Base-by-base conservation (phyloP, 2,113 vertebrate species). In the Deroptyus accipitrinus region DNA sequence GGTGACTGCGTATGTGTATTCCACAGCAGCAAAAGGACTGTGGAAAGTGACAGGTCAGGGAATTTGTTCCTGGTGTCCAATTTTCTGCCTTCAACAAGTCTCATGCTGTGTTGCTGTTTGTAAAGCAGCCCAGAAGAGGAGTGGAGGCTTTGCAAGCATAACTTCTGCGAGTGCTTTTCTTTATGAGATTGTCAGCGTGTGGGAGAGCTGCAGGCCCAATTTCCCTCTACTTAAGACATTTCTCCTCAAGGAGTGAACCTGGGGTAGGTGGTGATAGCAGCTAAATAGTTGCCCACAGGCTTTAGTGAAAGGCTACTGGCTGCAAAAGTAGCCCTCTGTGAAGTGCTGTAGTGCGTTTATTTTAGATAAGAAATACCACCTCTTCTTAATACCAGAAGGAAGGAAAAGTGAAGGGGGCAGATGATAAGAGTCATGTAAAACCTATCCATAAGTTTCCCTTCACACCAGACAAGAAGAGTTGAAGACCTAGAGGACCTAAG, bases 1-100 rank as follows among this genome's bases (percentile, higher is more conserved):
- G 0, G 23, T 35, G 74, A 25, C 66, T 1, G 2, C 15, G 0
- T 7, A 57, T 1, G 3, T 9, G 0, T 54, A 11, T 88, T 83
- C 83, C 83, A 28, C 18, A 1, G 68, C 9, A 2, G 59, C 86
- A 79, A 28, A 69, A 51, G 85, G 74, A 49, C 55, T 5, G 6
- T 22, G 83, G n/a, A 19, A 63, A 41, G 69, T 27, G 48, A 9
- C 42, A 54, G 90, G 46, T 54, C 77, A 42, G 74, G 78, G 69
- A 55, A 68, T 87, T 95, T 54, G 39, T 82, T 92, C 42, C 68
- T 62, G 17, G 22, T 59, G 72, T 82, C 90, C 59, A 69, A 3
- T 62, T 75, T 92, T 85, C 59, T 80, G 70, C 70, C 75, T 93
- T 80, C 88, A 86, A 69, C 39, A 24, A 54, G 49, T 41, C 37